Base-by-base conservation (phyloP, 2,113 vertebrate genomes). In the Oncorhynchus kisutch region DNA sequence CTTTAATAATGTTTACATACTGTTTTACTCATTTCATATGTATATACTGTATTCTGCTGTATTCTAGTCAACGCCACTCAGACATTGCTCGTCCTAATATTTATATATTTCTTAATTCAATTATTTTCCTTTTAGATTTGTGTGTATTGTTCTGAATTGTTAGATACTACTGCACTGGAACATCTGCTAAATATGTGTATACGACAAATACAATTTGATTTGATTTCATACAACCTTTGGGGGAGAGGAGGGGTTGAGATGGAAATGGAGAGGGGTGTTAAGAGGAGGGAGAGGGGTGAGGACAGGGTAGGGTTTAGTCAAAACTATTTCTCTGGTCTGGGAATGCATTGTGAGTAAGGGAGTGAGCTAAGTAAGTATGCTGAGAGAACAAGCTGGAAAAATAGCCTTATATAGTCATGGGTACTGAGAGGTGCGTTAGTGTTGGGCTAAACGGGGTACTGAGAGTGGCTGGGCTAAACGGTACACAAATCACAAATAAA, bases 381-480 rank as follows among this genome's bases (percentile, higher is more conserved):
- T 66, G 64, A 66, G 22, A 25, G 13, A 57, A 67, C 51, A 76
- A 39, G 69, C 54, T 48, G 59, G 78, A 69, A 79, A 81, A 77
- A 84, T 74, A 73, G 13, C 85, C 85, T 79, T 81, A 79, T 78
- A 82, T 84, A 79, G 81, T 74, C 85, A 82, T 66, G 39, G 69
- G 2, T 71, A 78, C 62, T 76, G 73, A 73, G 54, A 80, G 71
- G 59, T 31, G 22, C 2, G 27, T 31, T 67, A 5, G 16, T 4
- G 31, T 45, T 45, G 8, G 67, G 29, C 2, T 34, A 34, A 34
- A 34, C 31, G 31, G 31, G 31, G 31, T 34, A 34, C 31, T 34
- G 31, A 45, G 34, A 11, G 18, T 20, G 34, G 51, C 51, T 54
- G 16, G 16, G 16, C 51, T 54, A 16, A 54, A 54, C 16, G 12